Percentiles rank a stretch among this genome's conserved stretches.
These are phyloP conservation scores for Plumapathes pennacea DNA, from an alignment of 92 coral and sea anemone genomes.

Conservation along the genomic window DNA sequence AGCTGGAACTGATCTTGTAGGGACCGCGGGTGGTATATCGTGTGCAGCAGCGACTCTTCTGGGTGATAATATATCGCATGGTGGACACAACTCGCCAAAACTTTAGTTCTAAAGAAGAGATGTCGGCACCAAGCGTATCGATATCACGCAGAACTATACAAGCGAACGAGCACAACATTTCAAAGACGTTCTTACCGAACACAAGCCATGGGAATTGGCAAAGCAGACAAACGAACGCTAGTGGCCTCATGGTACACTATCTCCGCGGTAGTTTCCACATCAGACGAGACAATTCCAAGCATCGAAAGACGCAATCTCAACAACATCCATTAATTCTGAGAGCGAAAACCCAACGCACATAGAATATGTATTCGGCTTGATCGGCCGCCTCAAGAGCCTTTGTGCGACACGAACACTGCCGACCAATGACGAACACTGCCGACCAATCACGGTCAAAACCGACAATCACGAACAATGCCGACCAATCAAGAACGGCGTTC, in stretches of 20 bases:
- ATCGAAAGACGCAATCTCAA: conserved; percentile 31
- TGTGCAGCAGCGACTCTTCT: not conserved
- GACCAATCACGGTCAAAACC: conserved; percentile 43
- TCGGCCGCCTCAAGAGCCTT: conserved; percentile 59
- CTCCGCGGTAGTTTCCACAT: conserved; percentile 64
- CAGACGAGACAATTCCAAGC: conserved; percentile 38
- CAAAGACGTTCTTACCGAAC: conserved; percentile 58
- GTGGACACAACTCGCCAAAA: conserved; percentile 6
- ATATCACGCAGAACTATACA: conserved; percentile 24
- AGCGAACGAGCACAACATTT: conserved; percentile 28
- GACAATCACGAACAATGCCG: too few relatives aligned
- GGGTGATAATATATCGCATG: conserved; percentile 16
- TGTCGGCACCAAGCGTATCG: conserved; percentile 24
- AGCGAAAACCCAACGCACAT: conserved; percentile 20
- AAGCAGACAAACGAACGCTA: conserved; percentile 75
- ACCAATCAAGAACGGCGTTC: too few relatives aligned
- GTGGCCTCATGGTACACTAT: conserved; percentile 76
- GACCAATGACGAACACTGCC: conserved; percentile 55
- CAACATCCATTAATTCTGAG: conserved; percentile 47
- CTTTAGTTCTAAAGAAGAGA: conserved; percentile 11
- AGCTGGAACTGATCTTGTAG: too few relatives aligned
- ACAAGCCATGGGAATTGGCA: conserved; percentile 45
- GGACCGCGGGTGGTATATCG: too few relatives aligned
- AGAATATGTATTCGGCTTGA: not conserved
- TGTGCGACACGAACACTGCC: conserved; percentile 52